Percentiles rank a stretch among this genome's conserved stretches.
Conservation (phyloP, 2,113 vertebrate genomes). For the Meleagris gallopavo region DNA sequence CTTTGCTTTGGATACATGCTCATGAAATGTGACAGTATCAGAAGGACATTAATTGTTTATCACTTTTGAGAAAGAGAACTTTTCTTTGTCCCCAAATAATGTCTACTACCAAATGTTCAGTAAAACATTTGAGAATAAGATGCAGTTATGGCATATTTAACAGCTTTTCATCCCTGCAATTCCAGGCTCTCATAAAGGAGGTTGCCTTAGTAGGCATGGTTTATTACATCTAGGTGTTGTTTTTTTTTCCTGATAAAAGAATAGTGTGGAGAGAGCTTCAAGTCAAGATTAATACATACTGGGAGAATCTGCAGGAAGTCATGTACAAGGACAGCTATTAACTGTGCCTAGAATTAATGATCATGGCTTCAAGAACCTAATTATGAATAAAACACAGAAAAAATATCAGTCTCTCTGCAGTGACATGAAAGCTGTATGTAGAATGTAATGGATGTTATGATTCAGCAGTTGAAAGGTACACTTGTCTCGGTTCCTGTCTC, state of each 20-base stretch:
- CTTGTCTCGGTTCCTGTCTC: not conserved
- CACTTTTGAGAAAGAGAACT: not conserved
- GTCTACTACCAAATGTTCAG: not conserved
- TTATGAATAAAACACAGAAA: not conserved
- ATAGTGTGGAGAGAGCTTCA: not conserved
- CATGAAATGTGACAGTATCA: not conserved
- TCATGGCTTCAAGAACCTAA: not conserved
- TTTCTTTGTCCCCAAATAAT: not conserved
- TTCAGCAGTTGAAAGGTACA: too few species aligned
- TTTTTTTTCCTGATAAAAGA: not conserved
- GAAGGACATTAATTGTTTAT: not conserved
- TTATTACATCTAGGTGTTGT: not conserved
- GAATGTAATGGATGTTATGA: not conserved
- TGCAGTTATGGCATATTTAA: not conserved
- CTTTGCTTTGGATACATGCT: not conserved
- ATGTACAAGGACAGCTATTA: not conserved
- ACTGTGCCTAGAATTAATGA: not conserved
- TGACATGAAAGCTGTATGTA: not conserved
- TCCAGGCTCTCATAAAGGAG: not conserved
- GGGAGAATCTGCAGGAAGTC: not conserved
- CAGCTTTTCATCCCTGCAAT: not conserved
- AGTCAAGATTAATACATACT: not conserved
- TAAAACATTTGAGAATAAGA: not conserved
- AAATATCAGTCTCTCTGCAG: not conserved
- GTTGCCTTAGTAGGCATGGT: not conserved